Evolutionary conservation across 1,140 invertebrate genomes (phyloP).

Genomic region (Aphelenchoides fujianensis): DNA sequence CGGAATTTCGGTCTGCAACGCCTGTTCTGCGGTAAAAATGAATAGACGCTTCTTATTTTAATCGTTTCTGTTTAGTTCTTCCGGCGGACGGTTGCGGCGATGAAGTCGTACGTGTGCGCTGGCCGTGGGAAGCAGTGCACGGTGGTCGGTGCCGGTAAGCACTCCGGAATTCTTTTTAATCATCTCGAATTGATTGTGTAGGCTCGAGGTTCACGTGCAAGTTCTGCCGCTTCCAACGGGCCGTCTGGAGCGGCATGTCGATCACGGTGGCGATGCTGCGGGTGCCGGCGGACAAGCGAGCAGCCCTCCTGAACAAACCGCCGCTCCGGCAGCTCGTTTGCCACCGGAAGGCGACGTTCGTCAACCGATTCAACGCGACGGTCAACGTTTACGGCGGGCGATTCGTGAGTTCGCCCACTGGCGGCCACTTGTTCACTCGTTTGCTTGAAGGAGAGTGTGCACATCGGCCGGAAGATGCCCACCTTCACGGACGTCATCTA

Average conservation of each 20-base stretch:
- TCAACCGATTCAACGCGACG: constrained; percentile 9
- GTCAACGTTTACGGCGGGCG: constrained; percentile 17
- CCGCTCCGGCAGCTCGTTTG: neutral
- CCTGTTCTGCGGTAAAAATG: neutral
- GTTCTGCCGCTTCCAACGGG: constrained; percentile 8
- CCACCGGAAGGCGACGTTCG: constrained; percentile 16
- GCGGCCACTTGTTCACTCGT: too few relatives aligned
- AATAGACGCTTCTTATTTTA: neutral
- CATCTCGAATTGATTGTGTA: too few relatives aligned
- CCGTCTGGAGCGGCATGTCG: constrained; percentile 6
- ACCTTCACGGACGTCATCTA: constrained; percentile 4
- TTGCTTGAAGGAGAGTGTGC: neutral
- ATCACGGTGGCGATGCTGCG: constrained; percentile 5
- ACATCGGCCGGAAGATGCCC: constrained; percentile 2
- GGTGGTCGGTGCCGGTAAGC: neutral
- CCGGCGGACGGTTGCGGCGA: neutral
- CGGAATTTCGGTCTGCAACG: neutral
- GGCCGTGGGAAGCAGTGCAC: constrained; percentile 10
- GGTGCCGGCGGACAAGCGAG: neutral
- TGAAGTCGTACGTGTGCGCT: constrained; percentile 13
- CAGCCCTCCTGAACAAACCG: neutral
- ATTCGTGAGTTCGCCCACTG: too few relatives aligned
- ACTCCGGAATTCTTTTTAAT: too few relatives aligned
- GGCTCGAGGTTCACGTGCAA: constrained; percentile 6
- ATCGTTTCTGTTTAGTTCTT: constrained; percentile 11